Evolutionary conservation across 2,888 invertebrate species (phyloP).

Genomic region (Amiota communis): DNA sequence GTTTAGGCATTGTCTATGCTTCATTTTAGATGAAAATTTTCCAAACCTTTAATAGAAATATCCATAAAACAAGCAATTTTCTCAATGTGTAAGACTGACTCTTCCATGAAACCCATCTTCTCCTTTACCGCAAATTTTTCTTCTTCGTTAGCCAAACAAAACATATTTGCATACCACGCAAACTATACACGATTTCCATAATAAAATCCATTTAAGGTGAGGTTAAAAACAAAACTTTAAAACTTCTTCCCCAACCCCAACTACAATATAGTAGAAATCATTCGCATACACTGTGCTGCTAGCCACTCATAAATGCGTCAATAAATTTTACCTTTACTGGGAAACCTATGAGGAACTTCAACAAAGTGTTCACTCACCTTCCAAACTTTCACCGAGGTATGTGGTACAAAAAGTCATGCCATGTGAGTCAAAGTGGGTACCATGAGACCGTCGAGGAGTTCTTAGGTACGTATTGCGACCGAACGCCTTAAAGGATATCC

Average conservation of each 20-base stretch:
- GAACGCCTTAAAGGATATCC: slow-evolving; percentile 68
- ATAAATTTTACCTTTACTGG: slow-evolving; percentile 52
- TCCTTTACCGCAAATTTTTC: no score
- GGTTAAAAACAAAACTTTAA: slow-evolving; percentile 19
- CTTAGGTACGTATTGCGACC: slow-evolving; percentile 25
- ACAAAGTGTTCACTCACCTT: no score
- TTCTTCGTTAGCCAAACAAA: no score
- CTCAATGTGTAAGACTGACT: background rate
- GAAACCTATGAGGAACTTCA: no score
- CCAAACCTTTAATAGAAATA: background rate
- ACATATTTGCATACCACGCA: slow-evolving; percentile 18
- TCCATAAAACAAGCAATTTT: background rate
- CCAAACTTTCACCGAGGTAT: no score
- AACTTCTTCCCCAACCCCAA: slow-evolving; percentile 1
- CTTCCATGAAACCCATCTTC: no score
- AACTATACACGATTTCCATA: background rate
- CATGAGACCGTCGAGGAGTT: no score
- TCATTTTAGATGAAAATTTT: background rate
- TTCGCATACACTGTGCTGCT: background rate
- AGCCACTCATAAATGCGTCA: slow-evolving; percentile 67
- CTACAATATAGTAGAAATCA: background rate
- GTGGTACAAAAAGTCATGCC: no score
- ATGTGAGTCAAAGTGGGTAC: no score
- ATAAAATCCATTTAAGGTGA: background rate
- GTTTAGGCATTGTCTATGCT: no score